Conservation (phyloP, 2,113 vertebrate species). For the Castor canadensis region DNA sequence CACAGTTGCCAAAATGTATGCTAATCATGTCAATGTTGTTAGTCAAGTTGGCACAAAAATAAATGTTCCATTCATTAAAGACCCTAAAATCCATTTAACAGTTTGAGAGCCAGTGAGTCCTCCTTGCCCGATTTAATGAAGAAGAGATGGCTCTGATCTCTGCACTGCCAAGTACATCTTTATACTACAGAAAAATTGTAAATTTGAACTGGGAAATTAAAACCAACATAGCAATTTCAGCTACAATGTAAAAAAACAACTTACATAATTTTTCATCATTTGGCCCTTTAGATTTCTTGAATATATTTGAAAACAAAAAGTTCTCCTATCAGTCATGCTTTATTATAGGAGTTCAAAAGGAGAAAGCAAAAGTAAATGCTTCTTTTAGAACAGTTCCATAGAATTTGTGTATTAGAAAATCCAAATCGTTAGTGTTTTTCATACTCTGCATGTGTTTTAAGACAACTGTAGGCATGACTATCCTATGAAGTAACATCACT, state of each 20-base stretch:
- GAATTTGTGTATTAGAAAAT: neutral
- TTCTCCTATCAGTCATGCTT: neutral
- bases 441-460: neutral
- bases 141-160: conserved; percentile 78
- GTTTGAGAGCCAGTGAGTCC: conserved; percentile 72
- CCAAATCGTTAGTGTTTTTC: neutral
- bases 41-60: conserved; percentile 86
- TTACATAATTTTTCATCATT: conserved; percentile 54
- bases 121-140: conserved; percentile 79
- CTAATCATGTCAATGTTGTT: conserved; percentile 83
- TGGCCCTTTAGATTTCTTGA: neutral
- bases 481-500: neutral
- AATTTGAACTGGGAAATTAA: conserved; percentile 73
- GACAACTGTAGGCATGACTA: neutral
- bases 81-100: conserved; percentile 81
- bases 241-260: conserved; percentile 47
- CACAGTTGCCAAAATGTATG: conserved; percentile 84
- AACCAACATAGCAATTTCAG: conserved; percentile 69
- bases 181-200: conserved; percentile 73
- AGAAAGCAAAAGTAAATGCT: neutral
- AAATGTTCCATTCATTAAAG: conserved; percentile 86
- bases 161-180: conserved; percentile 66
- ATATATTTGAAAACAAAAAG: neutral
- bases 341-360: neutral
- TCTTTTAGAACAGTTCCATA: neutral